Percentiles rank a stretch among this genome's conserved stretches.
Conservation (phyloP, 2,113 vertebrate species). For the Melanerpes aurifrons region DNA sequence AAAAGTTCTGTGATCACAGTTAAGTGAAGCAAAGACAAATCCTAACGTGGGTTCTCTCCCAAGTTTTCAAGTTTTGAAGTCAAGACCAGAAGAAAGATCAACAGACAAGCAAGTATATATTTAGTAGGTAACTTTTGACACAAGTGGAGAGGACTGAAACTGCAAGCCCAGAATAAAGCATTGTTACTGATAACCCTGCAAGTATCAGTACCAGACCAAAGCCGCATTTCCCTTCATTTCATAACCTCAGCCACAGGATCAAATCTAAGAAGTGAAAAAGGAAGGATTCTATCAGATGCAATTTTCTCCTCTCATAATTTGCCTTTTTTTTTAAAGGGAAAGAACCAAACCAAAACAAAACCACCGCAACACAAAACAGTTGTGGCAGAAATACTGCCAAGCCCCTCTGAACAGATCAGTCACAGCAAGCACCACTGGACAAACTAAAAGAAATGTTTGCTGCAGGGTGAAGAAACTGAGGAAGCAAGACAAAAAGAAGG, state of each 20-base stretch:
- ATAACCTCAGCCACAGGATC: background rate
- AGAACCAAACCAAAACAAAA: background rate
- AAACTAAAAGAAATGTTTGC: background rate
- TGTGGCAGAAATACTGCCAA: background rate
- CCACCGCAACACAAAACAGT: background rate
- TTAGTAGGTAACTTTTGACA: background rate
- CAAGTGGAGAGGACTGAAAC: background rate
- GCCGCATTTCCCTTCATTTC: background rate
- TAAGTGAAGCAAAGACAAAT: background rate
- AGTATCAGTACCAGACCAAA: background rate
- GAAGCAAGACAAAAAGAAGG: background rate
- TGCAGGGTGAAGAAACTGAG: background rate
- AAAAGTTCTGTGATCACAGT: background rate
- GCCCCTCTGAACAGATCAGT: background rate
- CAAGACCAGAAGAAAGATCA: background rate
- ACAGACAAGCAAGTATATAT: background rate
- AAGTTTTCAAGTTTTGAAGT: background rate
- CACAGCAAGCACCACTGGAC: background rate
- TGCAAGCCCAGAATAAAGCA: background rate
- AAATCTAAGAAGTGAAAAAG: background rate
- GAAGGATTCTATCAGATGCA: background rate
- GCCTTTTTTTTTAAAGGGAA: background rate
- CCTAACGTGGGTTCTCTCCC: background rate
- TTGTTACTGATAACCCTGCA: background rate
- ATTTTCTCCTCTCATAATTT: background rate